These are phyloP conservation scores for Chironomus riparius DNA, from an alignment of 2,888 invertebrate genomes.

Conservation along the genomic window DNA sequence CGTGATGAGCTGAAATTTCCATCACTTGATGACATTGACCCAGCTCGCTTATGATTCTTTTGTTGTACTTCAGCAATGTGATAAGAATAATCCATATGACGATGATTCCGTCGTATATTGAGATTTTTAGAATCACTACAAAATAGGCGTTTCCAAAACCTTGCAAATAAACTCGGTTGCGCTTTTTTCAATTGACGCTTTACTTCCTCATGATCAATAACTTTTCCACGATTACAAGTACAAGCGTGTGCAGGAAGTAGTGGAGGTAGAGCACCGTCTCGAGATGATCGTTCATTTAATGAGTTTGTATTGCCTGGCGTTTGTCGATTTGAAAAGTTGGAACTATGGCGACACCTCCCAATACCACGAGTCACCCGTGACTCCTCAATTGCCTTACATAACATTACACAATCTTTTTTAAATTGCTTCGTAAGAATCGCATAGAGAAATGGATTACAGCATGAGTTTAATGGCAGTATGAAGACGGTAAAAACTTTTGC, in stretches of 20 bases:
- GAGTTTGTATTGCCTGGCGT: conserved; percentile 82
- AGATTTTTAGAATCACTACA: conserved; percentile 35
- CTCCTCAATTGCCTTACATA: conserved; percentile 94
- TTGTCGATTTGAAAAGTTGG: conserved; percentile 79
- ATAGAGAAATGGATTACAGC: conserved; percentile 96
- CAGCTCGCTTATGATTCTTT: conserved; percentile 66
- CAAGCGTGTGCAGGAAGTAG: conserved; percentile 39
- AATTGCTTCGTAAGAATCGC: conserved; percentile 97
- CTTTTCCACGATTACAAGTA: conserved; percentile 44
- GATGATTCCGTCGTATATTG: conserved; percentile 43
- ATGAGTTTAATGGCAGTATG: conserved; percentile 89
- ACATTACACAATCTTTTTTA: conserved; percentile 91
- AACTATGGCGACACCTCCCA: conserved; percentile 75
- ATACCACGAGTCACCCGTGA: conserved; percentile 81
- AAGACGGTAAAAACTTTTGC: conserved; percentile 96
- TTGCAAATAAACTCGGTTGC: conserved; percentile 31
- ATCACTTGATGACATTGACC: conserved; percentile 69
- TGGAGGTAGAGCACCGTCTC: conserved; percentile 52
- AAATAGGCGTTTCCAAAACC: conserved; percentile 43
- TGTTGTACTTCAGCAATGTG: conserved; percentile 67
- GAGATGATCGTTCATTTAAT: conserved; percentile 66
- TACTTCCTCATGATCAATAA: conserved; percentile 36
- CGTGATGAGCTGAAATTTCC: conserved; percentile 84
- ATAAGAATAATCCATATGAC: conserved; percentile 60
- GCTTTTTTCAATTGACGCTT: conserved; percentile 31